Base-by-base conservation (phyloP, 2,797 vertebrate genomes). In the Danio tinwini region DNA sequence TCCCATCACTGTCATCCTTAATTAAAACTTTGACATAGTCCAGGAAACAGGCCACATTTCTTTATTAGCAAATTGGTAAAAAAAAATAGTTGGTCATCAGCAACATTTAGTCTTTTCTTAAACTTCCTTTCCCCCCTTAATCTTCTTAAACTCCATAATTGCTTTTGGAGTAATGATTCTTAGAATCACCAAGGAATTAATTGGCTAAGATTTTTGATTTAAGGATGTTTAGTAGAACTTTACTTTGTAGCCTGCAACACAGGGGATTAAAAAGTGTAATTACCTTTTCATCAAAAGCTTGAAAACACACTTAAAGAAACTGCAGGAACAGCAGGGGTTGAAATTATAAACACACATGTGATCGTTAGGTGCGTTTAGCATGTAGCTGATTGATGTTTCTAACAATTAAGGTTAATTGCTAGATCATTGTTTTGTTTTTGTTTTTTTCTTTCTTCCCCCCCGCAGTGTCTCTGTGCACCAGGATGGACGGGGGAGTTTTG, bases 401-500 rank as follows among this genome's bases (percentile, higher is more conserved):
- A 44, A 62, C 52, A 40, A 59, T 50, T 77, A 40, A 21, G n/a
- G 53, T 50, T 61, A 37, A 59, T 59, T 40, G 56, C 49, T 21
- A 55, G 47, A 56, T 50, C 12, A 29, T 29, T 29, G 29, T 29
- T 29, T 29, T 29, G 29, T 29, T 29, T 29, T 29, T 1, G 29
- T 29, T 29, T 75, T 75, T 5, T 44, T 49, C 40, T 39, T 72
- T 77, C 50, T 21, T 29, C 70, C 77, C 85, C 19, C 19, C 84
- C 8, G 29, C 87, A 96, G 94, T 94, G 94, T 70, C 82, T 93
- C 80, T 96, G 93, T 81, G 86, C 84, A 72, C 89, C 90, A 16
- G 93, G 93, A 64, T 93, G 90, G 93, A 92, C 83, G 5, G 94
- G 90, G 81, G 88, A 94, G 87, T 89, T 93, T 44, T 96, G 93